Evolutionary conservation across 2,797 vertebrate genomes (phyloP).

Genomic region (Bradypodion pumilum): DNA sequence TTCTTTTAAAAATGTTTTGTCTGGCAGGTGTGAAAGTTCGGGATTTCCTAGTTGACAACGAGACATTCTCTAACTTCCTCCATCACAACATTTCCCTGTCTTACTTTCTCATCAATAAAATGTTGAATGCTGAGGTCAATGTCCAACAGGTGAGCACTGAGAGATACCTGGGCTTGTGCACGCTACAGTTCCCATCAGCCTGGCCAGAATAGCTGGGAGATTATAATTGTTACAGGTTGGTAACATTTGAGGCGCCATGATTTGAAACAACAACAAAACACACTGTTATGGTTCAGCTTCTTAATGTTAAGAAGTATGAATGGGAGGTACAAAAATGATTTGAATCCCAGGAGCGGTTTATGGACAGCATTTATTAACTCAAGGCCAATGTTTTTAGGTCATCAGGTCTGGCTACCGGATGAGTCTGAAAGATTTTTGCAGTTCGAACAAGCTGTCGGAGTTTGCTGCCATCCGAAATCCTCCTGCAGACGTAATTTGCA

Average conservation of each 20-base stretch:
- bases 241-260: background rate
- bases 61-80: conserved; percentile 88
- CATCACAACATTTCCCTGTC: conserved; percentile 80
- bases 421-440: conserved; percentile 85
- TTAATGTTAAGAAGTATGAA: background rate
- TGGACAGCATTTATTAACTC: fast-evolving
- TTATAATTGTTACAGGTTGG: background rate
- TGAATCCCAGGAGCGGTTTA: background rate
- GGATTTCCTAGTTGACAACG: conserved; percentile 89
- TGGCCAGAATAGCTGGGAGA: background rate
- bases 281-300: background rate
- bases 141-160: conserved; percentile 82
- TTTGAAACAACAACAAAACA: background rate
- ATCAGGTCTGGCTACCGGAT: conserved; percentile 85
- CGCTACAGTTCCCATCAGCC: background rate
- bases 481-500: conserved; percentile 73
- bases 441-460: conserved; percentile 69
- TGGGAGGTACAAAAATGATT: background rate
- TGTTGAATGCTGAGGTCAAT: conserved; percentile 80
- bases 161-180: conserved; percentile 25
- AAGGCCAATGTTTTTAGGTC: conserved; percentile 74
- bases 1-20: conserved; percentile 40
- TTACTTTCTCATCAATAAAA: conserved; percentile 70
- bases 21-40: conserved; percentile 86
- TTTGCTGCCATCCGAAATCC: conserved; percentile 80